Base-by-base conservation (phyloP, 35 echinoderm and acorn worm species). In the Nesometra sesokonis region DNA sequence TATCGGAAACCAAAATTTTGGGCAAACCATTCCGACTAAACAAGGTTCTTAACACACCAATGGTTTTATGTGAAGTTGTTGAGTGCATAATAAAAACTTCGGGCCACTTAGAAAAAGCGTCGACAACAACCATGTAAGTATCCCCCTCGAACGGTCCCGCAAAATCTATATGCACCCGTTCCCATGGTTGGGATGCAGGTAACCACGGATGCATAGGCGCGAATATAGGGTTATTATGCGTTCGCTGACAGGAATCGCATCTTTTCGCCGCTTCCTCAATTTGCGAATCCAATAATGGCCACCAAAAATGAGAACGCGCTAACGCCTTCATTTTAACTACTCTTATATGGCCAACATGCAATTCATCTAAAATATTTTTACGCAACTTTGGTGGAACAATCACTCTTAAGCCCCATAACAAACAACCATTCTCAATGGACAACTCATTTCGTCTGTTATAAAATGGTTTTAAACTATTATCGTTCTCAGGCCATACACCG, bases 241-340 rank as follows among this genome's bases (percentile, higher is more conserved):
- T 33, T 9, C 47, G 57, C 32, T 93, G 86, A 47, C 86, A 38
- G 87, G 38, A 35, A 31, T n/a, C n/a, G n/a, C n/a, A n/a, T n/a
- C n/a, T n/a, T n/a, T n/a, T n/a, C n/a, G n/a, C n/a, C n/a, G n/a
- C 34, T 81, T 86, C 3, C 36, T 93, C 86, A 79, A 93, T 89
- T 46, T 93, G 91, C 30, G 3, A 32, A 80, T 93, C 86, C 8
- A 93, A 80, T 11, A 77, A 34, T 7, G 86, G 86, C 91, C 91
- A 93, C 91, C 87, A 93, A 0, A 93, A 43, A 27, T 86, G 81
- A 13, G 35, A 85, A 2, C 91, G 23, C 47, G 86, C 82, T 1
- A 93, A 23, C 23, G 86, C 84, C 84, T 85, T 92, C 81, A 88
- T 92, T 31, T 92, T 84, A 0, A 92, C 89, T 57, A 91, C 37